Evolutionary conservation across 2,888 invertebrate genomes (phyloP).

Genomic region (Biston betularia): DNA sequence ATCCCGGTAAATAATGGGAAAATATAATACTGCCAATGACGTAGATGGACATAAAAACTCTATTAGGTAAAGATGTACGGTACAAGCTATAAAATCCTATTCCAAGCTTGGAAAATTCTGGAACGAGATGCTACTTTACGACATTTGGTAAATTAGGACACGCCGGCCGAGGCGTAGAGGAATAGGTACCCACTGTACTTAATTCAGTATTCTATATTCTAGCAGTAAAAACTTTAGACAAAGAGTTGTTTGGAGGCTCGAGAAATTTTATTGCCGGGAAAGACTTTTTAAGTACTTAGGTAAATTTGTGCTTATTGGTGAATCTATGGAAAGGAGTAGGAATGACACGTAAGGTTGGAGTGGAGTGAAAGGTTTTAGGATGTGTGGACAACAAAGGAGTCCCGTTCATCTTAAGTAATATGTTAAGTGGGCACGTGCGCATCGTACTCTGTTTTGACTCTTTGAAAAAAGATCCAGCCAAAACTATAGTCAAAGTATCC

Average conservation of each 20-base stretch:
- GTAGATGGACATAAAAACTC: conserved; percentile 33
- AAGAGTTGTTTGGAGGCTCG: conserved; percentile 13
- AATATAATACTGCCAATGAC: conserved; percentile 12
- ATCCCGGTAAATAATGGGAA: background rate
- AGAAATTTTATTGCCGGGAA: conserved; percentile 10
- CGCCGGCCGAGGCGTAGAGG: conserved; percentile 32
- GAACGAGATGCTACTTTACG: conserved; percentile 53
- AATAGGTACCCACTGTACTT: conserved; percentile 34
- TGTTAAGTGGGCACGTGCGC: no score
- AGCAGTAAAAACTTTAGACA: conserved; percentile 30
- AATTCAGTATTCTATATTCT: conserved; percentile 46
- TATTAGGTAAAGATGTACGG: conserved; percentile 50
- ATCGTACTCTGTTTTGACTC: no score
- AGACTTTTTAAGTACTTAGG: background rate
- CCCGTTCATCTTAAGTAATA: no score
- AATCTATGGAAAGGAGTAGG: no score
- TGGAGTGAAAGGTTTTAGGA: no score
- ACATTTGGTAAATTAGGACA: conserved; percentile 54
- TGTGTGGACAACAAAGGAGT: no score
- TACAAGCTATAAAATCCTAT: conserved; percentile 55
- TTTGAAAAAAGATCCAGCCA: no score
- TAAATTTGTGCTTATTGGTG: no score
- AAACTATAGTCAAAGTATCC: no score
- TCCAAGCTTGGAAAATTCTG: conserved; percentile 51
- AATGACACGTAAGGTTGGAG: no score